A percentile compares a stretch with the other conserved stretches of the same genome.
Evolutionary conservation across 2,888 invertebrate genomes (phyloP).

Genomic region (Amphipoea lucens): DNA sequence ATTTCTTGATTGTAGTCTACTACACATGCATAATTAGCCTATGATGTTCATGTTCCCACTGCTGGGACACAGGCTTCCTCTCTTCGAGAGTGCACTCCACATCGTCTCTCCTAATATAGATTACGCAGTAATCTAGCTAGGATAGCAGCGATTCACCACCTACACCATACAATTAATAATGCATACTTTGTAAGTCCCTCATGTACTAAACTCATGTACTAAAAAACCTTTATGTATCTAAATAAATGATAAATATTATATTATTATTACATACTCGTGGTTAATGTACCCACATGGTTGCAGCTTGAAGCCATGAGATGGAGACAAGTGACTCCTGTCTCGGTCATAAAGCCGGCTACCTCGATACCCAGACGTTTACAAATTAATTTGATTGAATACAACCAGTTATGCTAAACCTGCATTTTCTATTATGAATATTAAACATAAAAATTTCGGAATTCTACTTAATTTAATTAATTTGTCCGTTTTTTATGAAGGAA

Average conservation of each 20-base stretch:
- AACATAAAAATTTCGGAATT: conserved; percentile 18
- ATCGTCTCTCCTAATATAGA: too few species aligned
- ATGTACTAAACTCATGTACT: too few species aligned
- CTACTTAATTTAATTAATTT: conserved; percentile 14
- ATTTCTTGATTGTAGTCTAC: neutral
- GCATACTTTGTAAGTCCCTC: too few species aligned
- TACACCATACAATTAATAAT: too few species aligned
- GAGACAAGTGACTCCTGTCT: conserved; percentile 26
- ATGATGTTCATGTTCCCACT: too few species aligned
- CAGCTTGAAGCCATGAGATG: neutral
- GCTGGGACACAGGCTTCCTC: too few species aligned
- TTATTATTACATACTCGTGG: neutral
- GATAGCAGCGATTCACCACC: too few species aligned
- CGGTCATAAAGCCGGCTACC: conserved; percentile 39
- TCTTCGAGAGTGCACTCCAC: too few species aligned
- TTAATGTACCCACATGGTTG: neutral
- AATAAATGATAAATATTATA: too few species aligned
- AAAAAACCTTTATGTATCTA: too few species aligned
- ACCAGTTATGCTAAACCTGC: conserved; percentile 54
- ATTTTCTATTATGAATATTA: conserved; percentile 45
- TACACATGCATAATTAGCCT: neutral
- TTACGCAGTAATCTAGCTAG: too few species aligned
- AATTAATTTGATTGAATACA: conserved; percentile 18
- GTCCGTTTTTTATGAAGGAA: conserved; percentile 13
- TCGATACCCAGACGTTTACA: conserved; percentile 40